A percentile compares a stretch with the other conserved stretches of the same genome.
Conservation (phyloP, 2,888 invertebrate species). For the Dicyrtoma fusca region DNA sequence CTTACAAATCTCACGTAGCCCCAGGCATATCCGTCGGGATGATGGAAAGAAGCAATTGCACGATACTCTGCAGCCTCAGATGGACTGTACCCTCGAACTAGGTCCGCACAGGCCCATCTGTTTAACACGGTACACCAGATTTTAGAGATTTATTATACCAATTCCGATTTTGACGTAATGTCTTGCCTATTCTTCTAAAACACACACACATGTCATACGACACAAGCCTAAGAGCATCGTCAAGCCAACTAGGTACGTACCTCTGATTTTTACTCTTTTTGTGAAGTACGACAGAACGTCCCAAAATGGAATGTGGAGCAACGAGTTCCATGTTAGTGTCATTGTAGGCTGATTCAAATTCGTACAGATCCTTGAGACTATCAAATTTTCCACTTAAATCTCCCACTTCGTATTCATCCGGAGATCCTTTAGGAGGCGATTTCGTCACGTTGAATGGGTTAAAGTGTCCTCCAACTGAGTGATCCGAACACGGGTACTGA, state of each 20-base stretch:
- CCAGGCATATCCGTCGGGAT: constrained; percentile 80
- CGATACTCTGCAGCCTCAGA: constrained; percentile 82
- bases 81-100: constrained; percentile 85
- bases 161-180: too few relatives aligned
- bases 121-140: too few relatives aligned
- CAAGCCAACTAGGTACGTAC: too few relatives aligned
- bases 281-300: constrained; percentile 83
- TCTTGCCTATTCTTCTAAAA: too few relatives aligned
- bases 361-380: constrained; percentile 68
- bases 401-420: constrained; percentile 84
- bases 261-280: constrained; percentile 64
- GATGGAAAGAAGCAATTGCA: constrained; percentile 89
- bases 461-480: constrained; percentile 81
- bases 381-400: constrained; percentile 87
- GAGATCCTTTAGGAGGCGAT: constrained; percentile 73
- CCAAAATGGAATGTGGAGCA: constrained; percentile 79
- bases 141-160: too few relatives aligned
- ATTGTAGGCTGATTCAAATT: constrained; percentile 65
- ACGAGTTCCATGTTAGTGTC: constrained; percentile 81
- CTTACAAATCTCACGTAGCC: constrained; percentile 82
- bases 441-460: constrained; percentile 75
- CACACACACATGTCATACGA: too few relatives aligned
- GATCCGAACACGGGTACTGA: constrained; percentile 84
- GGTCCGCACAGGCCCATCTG: constrained; percentile 81
- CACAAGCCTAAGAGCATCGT: too few relatives aligned